Conservation (phyloP, 2,113 vertebrate genomes). For the Ictidomys tridecemlineatus region DNA sequence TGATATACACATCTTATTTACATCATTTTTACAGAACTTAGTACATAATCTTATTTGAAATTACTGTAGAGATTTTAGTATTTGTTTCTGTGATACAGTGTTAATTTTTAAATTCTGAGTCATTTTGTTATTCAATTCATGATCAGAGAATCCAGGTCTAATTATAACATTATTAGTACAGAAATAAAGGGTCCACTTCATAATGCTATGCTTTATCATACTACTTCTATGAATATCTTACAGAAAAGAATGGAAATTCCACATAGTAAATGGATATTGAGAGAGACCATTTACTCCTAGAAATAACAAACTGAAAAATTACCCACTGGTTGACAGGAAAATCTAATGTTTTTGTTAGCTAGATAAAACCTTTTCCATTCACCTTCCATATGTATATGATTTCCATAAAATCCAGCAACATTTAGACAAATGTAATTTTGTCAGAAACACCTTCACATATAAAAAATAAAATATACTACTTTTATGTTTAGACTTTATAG, state of each 20-base stretch:
- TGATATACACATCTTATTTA: not conserved
- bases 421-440: constrained; percentile 14
- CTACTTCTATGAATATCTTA: not conserved
- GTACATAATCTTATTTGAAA: constrained; percentile 48
- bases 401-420: constrained; percentile 48
- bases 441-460: not conserved
- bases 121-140: constrained; percentile 30
- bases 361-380: not conserved
- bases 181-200: not conserved
- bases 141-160: constrained; percentile 23
- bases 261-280: constrained; percentile 19
- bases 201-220: not conserved
- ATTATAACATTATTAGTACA: constrained; percentile 17
- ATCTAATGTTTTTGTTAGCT: constrained; percentile 22
- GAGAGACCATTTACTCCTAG: not conserved
- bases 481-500: not conserved
- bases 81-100: not conserved
- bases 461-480: not conserved
- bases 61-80: not conserved
- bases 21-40: constrained; percentile 15
- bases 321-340: not conserved
- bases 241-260: not conserved
- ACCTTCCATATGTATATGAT: not conserved
- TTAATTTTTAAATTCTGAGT: constrained; percentile 40
- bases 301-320: constrained; percentile 29